Conservation (phyloP, 2,113 vertebrate species). For the Tyrannus savana region DNA sequence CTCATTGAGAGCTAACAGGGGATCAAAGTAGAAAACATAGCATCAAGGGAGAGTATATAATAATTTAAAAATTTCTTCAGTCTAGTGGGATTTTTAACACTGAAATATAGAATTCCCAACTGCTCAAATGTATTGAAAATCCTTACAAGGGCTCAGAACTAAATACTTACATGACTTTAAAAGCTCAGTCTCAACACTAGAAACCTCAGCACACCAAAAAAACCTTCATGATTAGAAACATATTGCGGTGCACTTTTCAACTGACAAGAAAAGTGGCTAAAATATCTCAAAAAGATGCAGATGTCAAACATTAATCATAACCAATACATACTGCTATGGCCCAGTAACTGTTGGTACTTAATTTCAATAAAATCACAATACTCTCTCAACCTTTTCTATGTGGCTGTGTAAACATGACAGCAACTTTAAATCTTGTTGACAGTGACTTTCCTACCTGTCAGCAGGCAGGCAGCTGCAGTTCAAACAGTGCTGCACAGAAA, state of each 20-base stretch:
- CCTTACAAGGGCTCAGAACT: neutral
- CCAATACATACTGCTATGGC: neutral
- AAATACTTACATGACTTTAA: neutral
- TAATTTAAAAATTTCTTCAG: neutral
- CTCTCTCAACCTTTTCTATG: neutral
- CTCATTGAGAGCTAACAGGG: neutral
- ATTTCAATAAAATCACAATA: slow-evolving; percentile 35
- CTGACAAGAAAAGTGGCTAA: slow-evolving; percentile 11
- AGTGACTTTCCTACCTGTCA: slow-evolving; percentile 34
- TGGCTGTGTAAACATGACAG: slow-evolving; percentile 44
- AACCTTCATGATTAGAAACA: neutral
- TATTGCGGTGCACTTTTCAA: neutral
- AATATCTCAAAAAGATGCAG: slow-evolving; percentile 26
- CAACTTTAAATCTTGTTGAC: slow-evolving; percentile 64
- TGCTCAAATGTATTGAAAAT: neutral
- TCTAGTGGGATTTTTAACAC: neutral
- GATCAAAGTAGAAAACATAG: neutral
- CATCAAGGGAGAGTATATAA: neutral
- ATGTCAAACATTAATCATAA: slow-evolving; percentile 61
- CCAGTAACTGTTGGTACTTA: slow-evolving; percentile 27
- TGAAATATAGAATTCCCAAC: neutral
- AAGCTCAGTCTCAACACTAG: neutral
- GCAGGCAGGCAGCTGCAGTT: neutral
- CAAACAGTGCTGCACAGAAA: neutral
- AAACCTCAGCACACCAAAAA: neutral